A percentile compares a stretch with the other conserved stretches of the same genome.
Conservation (phyloP, 2,888 invertebrate genomes). For the Cyrtodaria siliqua region DNA sequence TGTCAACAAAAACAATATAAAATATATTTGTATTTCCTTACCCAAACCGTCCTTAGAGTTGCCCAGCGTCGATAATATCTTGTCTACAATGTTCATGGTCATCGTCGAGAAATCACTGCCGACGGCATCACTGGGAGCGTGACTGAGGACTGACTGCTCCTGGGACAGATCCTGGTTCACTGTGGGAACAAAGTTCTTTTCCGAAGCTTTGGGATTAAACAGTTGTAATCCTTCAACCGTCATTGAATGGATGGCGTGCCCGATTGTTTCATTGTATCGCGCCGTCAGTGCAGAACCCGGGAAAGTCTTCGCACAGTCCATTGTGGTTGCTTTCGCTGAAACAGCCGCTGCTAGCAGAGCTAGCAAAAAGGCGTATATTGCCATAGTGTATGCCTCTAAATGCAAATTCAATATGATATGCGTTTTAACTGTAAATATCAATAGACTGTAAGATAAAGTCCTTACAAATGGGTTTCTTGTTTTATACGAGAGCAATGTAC, state of each 20-base stretch:
- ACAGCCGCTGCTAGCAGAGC: background rate
- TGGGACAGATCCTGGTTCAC: slow-evolving; percentile 74
- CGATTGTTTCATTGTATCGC: slow-evolving; percentile 76
- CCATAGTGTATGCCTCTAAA: too few species aligned
- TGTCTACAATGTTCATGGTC: slow-evolving; percentile 74
- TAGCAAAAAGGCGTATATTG: background rate
- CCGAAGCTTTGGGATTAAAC: slow-evolving; percentile 68
- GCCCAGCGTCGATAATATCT: slow-evolving; percentile 72
- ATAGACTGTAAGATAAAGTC: too few species aligned
- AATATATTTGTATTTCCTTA: slow-evolving; percentile 1
- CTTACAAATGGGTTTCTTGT: too few species aligned
- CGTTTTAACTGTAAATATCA: too few species aligned
- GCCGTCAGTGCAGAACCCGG: slow-evolving; percentile 58
- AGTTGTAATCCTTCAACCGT: slow-evolving; percentile 72
- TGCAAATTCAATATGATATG: too few species aligned
- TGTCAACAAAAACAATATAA: too few species aligned
- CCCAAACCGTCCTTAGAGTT: slow-evolving; percentile 75
- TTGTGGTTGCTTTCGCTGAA: slow-evolving; percentile 3
- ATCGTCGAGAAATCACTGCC: slow-evolving; percentile 67
- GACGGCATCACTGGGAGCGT: slow-evolving; percentile 67
- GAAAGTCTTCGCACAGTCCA: slow-evolving; percentile 48
- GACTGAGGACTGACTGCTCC: slow-evolving; percentile 62
- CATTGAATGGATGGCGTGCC: slow-evolving; percentile 78
- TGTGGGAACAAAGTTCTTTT: slow-evolving; percentile 72
- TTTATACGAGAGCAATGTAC: too few species aligned